A percentile compares a stretch with the other conserved stretches of the same genome.
Evolutionary conservation across 2,113 vertebrate genomes (phyloP).

Genomic region (Ardeotis arabs): DNA sequence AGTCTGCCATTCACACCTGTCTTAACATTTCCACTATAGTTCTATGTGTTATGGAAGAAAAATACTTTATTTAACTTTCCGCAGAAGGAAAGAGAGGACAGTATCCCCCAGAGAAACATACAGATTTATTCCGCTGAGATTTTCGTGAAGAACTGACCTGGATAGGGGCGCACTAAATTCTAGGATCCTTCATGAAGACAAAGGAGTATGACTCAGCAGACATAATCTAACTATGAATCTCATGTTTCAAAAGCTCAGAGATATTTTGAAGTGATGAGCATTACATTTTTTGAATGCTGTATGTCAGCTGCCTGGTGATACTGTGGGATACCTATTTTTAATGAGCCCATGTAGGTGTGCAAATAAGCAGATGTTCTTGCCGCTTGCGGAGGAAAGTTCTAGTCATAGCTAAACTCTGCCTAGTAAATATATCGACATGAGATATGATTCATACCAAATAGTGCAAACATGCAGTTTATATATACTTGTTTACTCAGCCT

Average conservation of each 20-base stretch:
- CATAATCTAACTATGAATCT: neutral
- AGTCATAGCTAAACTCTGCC: neutral
- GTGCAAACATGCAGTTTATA: neutral
- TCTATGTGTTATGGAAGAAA: neutral
- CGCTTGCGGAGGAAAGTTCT: neutral
- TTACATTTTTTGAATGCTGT: neutral
- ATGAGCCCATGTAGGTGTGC: neutral
- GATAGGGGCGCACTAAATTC: neutral
- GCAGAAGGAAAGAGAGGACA: neutral
- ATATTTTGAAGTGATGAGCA: neutral
- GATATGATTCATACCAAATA: neutral
- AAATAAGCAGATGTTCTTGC: neutral
- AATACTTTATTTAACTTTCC: neutral
- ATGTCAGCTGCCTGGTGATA: neutral
- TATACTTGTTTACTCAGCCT: neutral
- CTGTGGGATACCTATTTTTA: neutral
- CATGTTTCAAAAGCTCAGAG: neutral
- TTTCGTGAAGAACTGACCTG: neutral
- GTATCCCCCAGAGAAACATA: neutral
- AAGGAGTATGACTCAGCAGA: neutral
- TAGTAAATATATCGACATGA: neutral
- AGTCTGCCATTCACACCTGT: neutral
- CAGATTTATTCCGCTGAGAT: neutral
- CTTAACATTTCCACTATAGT: neutral
- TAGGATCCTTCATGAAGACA: neutral